Base-by-base conservation (phyloP, 1,140 invertebrate genomes). In the Danaus plexippus region DNA sequence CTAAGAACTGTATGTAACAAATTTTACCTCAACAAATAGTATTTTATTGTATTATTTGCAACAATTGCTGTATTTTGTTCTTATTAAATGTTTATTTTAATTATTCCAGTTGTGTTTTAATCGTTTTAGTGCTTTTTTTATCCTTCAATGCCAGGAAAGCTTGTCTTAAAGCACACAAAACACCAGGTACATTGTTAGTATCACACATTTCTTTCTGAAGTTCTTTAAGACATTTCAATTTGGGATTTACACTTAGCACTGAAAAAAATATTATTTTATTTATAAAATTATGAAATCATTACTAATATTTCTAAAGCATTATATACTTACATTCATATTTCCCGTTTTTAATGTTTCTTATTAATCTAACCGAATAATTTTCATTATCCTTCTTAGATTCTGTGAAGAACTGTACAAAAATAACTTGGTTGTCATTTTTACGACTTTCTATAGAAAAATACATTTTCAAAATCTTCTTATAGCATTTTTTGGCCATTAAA, bases 381-480 rank as follows among this genome's bases (percentile, higher is more conserved):
- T 79, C 75, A 47, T 67, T 65, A 46, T 83, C 79, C 47, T 75
- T 86, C 57, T 75, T 83, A 40, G 67, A 43, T 69, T 86, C 80
- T 40, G 78, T 80, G 60, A 84, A 86, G 59, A 80, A 86, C 51
- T 84, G 80, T 12, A 84, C 22, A 68, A 73, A 83, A 45, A 84
- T 72, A 22, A 66, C 58, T 58, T 83, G 77, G 32, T 60, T 67
- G 18, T 71, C 63, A 41, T 56, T 60, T 45, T 47, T 67, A 66
- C 57, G 75, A 4, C 65, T 67, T 64, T 86, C 77, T 54, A 81
- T 74, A 7, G 74, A 69, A 43, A 67, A 80, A 66, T 84, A 86
- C 12, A 84, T 67, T 57, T 77, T 84, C 53, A 84, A 70, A 63
- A 67, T 69, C 48, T 79, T 86, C 49, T 83, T 86, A 43, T 80